Conservation (phyloP, 1,140 invertebrate genomes). For the Calephelis nemesis region DNA sequence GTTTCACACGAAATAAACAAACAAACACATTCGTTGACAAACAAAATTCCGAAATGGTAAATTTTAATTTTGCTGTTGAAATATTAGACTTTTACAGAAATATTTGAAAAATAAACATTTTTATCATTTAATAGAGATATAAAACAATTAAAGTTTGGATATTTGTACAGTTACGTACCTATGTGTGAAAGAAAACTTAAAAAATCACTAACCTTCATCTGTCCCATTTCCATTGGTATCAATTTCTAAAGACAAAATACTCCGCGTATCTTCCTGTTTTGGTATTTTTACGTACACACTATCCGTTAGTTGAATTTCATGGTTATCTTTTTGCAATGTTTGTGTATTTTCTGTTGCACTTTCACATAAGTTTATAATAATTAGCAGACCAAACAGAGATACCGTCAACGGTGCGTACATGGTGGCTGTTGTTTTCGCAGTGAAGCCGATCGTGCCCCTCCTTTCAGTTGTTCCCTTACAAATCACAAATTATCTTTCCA, state of each 20-base stretch:
- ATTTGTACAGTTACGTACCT: too few species aligned
- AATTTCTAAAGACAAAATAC: constrained; percentile 56
- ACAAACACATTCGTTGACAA: too few species aligned
- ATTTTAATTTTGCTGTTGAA: too few species aligned
- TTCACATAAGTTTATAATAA: constrained; percentile 32
- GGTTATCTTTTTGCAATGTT: constrained; percentile 21
- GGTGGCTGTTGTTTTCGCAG: constrained; percentile 45
- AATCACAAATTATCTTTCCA: background rate
- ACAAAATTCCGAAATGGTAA: too few species aligned
- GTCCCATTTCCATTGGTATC: constrained; percentile 33
- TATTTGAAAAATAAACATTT: too few species aligned
- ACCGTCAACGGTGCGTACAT: constrained; percentile 47
- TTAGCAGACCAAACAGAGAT: constrained; percentile 33
- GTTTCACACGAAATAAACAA: too few species aligned
- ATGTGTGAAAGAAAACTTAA: background rate
- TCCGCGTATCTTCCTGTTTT: constrained; percentile 32
- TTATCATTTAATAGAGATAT: too few species aligned
- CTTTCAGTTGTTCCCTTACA: constrained; percentile 24
- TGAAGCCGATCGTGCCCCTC: constrained; percentile 43
- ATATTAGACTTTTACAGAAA: too few species aligned
- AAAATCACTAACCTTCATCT: background rate
- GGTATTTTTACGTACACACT: constrained; percentile 52
- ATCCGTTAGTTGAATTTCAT: constrained; percentile 47
- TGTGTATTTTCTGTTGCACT: constrained; percentile 8
- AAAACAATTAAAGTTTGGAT: too few species aligned